phyloP scores from a whole-genome alignment of 2,888 invertebrate species.

The Dastarcus helophoroides region DNA sequence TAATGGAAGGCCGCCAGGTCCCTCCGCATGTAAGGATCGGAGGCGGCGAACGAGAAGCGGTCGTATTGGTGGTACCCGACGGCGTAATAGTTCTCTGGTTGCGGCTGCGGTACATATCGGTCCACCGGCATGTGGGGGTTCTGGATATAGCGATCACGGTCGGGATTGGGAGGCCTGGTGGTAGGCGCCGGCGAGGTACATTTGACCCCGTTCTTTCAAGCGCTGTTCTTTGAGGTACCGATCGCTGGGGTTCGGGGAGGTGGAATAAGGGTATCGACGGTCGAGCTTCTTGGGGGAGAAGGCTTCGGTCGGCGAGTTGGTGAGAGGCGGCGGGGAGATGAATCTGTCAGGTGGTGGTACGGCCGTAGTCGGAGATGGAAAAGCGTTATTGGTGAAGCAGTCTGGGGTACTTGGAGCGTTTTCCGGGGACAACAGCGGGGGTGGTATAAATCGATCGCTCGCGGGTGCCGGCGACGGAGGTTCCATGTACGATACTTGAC shows the following conservation, averaged over 20 bases:
- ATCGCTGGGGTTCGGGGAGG: slow-evolving; percentile 21
- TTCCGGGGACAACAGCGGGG: slow-evolving; percentile 51
- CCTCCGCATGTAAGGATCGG: slow-evolving; percentile 47
- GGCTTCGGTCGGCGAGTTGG: slow-evolving; percentile 32
- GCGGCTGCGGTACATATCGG: slow-evolving; percentile 56
- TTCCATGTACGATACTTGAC: slow-evolving; percentile 38
- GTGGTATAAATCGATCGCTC: slow-evolving; percentile 41
- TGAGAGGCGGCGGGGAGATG: slow-evolving; percentile 36
- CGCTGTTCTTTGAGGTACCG: slow-evolving; percentile 14
- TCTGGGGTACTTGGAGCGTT: slow-evolving; percentile 41
- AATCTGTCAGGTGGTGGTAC: slow-evolving; percentile 46
- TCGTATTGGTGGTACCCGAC: slow-evolving; percentile 32
- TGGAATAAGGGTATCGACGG: slow-evolving; percentile 21
- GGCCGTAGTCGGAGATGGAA: slow-evolving; percentile 38
- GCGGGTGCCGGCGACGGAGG: slow-evolving; percentile 47
- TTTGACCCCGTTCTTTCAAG: slow-evolving; percentile 15
- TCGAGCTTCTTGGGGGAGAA: slow-evolving; percentile 30
- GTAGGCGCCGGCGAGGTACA: slow-evolving; percentile 15
- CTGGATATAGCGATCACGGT: slow-evolving; percentile 47
- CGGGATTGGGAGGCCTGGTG: slow-evolving; percentile 12
- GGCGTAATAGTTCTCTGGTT: slow-evolving; percentile 47
- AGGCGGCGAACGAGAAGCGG: slow-evolving; percentile 29
- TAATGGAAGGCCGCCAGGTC: slow-evolving; percentile 47
- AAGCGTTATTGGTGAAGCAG: slow-evolving; percentile 45
- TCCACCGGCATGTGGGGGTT: slow-evolving; percentile 62